Evolutionary conservation across 2,797 vertebrate species (phyloP).

Genomic region (Malurus splendens): DNA sequence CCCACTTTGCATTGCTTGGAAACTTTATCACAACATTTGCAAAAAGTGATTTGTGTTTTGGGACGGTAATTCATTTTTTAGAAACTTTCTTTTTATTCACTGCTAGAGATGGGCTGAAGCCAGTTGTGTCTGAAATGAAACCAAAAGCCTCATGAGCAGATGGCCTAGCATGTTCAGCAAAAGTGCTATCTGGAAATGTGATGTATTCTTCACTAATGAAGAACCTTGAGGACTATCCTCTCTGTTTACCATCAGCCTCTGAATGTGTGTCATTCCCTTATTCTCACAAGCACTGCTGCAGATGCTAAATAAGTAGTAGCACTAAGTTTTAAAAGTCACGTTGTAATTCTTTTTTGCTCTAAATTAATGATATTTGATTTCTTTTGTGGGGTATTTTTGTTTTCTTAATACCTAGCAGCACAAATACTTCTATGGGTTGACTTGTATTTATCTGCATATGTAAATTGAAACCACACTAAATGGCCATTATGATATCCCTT

Average conservation of each 20-base stretch:
- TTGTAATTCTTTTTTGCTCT: background rate
- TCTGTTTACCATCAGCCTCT: conserved; percentile 16
- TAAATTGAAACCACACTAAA: background rate
- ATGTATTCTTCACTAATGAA: conserved; percentile 56
- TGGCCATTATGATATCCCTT: background rate
- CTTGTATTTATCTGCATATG: background rate
- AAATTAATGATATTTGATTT: background rate
- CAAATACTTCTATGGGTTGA: background rate
- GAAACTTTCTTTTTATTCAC: conserved; percentile 49
- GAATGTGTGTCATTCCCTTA: conserved; percentile 5
- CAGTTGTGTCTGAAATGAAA: conserved; percentile 63
- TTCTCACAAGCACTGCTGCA: background rate
- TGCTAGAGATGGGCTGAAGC: conserved; percentile 49
- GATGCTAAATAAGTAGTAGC: background rate
- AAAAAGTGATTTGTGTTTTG: conserved; percentile 64
- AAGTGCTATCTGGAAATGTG: conserved; percentile 37
- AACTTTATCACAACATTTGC: conserved; percentile 41
- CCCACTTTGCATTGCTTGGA: background rate
- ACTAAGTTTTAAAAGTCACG: background rate
- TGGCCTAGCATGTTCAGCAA: conserved; percentile 47
- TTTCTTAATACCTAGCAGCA: background rate
- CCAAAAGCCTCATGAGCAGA: conserved; percentile 57
- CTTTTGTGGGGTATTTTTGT: background rate
- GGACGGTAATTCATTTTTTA: conserved; percentile 38
- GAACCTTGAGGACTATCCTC: conserved; percentile 45